Percentiles rank a stretch among this genome's conserved stretches.
These are phyloP conservation scores for Prietella phreatophila DNA, from an alignment of 2,113 vertebrate species.

Conservation along the genomic window DNA sequence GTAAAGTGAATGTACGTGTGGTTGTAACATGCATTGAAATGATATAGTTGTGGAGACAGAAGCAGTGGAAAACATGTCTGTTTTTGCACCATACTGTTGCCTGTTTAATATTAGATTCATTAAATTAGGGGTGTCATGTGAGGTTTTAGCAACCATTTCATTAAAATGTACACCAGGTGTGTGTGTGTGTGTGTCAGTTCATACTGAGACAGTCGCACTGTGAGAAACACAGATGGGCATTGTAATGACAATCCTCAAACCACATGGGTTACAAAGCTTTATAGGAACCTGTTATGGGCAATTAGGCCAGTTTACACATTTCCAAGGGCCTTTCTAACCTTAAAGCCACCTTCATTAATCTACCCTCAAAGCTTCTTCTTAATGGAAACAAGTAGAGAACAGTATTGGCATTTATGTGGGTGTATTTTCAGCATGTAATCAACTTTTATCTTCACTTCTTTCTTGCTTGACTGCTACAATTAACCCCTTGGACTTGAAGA, in stretches of 20 bases:
- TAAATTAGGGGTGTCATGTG: background rate
- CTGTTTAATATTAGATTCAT: background rate
- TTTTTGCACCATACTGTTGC: background rate
- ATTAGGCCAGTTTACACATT: constrained; percentile 67
- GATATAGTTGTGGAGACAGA: background rate
- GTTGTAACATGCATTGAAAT: background rate
- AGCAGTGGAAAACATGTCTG: background rate
- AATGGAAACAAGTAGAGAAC: constrained; percentile 45
- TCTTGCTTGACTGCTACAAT: constrained; percentile 4
- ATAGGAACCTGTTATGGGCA: constrained; percentile 56
- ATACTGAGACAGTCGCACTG: constrained; percentile 41
- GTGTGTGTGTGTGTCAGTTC: constrained; percentile 3
- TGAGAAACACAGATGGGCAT: constrained; percentile 67
- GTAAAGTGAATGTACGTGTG: background rate
- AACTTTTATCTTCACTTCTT: background rate
- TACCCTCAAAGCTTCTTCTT: constrained; percentile 64
- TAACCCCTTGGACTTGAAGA: background rate
- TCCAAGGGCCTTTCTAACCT: constrained; percentile 58
- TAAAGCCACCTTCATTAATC: constrained; percentile 41
- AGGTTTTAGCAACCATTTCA: constrained; percentile 16
- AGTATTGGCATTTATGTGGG: background rate
- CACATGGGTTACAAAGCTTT: constrained; percentile 65
- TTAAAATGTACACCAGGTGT: constrained; percentile 10
- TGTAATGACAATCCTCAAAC: constrained; percentile 67
- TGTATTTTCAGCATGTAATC: background rate